phyloP scores from a whole-genome alignment of 2,113 vertebrate genomes.

The Erythrolamprus reginae region DNA sequence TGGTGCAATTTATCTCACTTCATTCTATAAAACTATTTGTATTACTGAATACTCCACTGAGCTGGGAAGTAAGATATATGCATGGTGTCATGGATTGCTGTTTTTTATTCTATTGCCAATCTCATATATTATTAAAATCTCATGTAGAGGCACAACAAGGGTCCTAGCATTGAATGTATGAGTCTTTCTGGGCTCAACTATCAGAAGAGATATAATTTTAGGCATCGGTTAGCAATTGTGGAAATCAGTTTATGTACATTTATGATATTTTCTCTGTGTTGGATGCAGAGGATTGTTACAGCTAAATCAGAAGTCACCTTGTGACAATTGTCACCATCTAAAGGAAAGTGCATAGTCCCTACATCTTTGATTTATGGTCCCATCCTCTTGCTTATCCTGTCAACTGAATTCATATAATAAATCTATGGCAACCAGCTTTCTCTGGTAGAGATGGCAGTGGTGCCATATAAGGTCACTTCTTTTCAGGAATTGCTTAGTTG shows the following conservation, averaged over 20 bases:
- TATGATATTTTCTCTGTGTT: not conserved
- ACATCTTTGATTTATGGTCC: not conserved
- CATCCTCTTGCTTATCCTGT: not conserved
- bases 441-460: not conserved
- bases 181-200: not conserved
- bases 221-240: not conserved
- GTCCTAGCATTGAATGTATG: not conserved
- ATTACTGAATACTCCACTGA: not conserved
- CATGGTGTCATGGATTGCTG: not conserved
- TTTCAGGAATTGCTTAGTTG: conserved; percentile 19
- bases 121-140: not conserved
- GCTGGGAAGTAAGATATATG: not conserved
- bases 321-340: not conserved
- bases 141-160: not conserved
- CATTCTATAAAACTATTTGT: not conserved
- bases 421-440: not conserved
- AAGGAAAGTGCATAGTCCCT: not conserved
- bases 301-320: not conserved
- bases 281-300: not conserved
- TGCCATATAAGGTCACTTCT: not conserved
- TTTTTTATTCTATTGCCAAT: not conserved
- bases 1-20: not conserved
- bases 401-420: not conserved
- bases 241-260: not conserved
- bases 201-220: not conserved